Conservation (phyloP, 2,797 vertebrate genomes). For the Enteromius argenteus region DNA sequence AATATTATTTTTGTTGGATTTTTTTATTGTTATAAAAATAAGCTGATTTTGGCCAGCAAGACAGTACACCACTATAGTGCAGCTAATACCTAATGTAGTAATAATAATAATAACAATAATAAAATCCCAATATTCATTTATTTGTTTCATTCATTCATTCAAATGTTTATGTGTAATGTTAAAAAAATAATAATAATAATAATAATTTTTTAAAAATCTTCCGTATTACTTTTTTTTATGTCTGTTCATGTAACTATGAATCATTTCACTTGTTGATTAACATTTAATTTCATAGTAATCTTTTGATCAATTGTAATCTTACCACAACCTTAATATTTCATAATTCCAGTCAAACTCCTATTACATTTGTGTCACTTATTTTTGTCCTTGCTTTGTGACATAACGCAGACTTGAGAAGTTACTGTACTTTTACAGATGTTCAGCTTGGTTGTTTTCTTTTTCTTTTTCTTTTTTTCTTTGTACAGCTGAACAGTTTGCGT, state of each 20-base stretch:
- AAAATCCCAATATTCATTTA: not conserved
- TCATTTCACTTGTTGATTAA: not conserved
- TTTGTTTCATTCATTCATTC: not conserved
- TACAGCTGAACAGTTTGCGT: not conserved
- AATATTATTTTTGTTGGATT: not conserved
- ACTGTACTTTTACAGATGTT: not conserved
- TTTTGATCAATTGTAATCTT: not conserved
- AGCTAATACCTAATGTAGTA: not conserved
- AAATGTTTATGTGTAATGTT: not conserved
- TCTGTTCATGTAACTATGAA: not conserved
- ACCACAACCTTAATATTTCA: not conserved
- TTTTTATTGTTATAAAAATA: not conserved
- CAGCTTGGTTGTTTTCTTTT: not conserved
- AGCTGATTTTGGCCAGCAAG: not conserved
- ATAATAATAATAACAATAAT: not conserved
- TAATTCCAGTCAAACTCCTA: not conserved
- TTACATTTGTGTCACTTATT: not conserved
- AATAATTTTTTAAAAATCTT: not conserved
- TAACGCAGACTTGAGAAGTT: not conserved
- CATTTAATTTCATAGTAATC: too few species aligned
- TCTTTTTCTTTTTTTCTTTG: not conserved
- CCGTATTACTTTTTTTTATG: not conserved
- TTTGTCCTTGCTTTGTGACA: not conserved
- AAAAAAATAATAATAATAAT: too few species aligned
- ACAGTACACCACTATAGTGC: not conserved